These are phyloP conservation scores for Aspiorhynchus laticeps DNA, from an alignment of 2,113 vertebrate genomes.

Conservation along the genomic window DNA sequence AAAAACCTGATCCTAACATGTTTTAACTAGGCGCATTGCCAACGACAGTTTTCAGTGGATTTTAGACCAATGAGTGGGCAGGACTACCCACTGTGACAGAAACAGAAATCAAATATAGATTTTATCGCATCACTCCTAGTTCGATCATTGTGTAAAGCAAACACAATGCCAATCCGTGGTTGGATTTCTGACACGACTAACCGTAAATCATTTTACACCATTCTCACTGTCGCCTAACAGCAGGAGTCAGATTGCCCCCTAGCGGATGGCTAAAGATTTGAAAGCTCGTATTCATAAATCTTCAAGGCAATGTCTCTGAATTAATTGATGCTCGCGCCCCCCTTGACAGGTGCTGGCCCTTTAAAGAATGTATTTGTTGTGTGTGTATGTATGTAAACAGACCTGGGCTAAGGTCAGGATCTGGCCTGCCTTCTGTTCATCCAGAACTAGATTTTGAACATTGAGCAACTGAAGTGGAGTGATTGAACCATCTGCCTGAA, in stretches of 20 bases:
- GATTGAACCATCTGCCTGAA: conserved; percentile 76
- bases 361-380: not conserved
- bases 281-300: too few relatives aligned
- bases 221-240: too few relatives aligned
- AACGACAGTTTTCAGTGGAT: not conserved
- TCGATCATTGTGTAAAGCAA: not conserved
- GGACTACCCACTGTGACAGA: not conserved
- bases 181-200: too few relatives aligned
- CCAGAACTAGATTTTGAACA: conserved; percentile 78
- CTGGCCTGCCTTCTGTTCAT: conserved; percentile 78
- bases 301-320: too few relatives aligned
- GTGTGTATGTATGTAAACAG: not conserved
- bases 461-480: conserved; percentile 69
- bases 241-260: too few relatives aligned
- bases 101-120: not conserved
- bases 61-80: not conserved
- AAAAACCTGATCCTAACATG: not conserved
- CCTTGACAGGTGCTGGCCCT: too few relatives aligned
- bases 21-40: not conserved
- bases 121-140: not conserved
- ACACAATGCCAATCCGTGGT: too few relatives aligned
- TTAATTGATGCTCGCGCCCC: too few relatives aligned
- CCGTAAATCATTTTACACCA: too few relatives aligned
- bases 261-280: too few relatives aligned
- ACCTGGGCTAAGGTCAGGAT: conserved; percentile 77